Evolutionary conservation across 2,888 invertebrate species (phyloP).

Genomic region (Thera britannica): DNA sequence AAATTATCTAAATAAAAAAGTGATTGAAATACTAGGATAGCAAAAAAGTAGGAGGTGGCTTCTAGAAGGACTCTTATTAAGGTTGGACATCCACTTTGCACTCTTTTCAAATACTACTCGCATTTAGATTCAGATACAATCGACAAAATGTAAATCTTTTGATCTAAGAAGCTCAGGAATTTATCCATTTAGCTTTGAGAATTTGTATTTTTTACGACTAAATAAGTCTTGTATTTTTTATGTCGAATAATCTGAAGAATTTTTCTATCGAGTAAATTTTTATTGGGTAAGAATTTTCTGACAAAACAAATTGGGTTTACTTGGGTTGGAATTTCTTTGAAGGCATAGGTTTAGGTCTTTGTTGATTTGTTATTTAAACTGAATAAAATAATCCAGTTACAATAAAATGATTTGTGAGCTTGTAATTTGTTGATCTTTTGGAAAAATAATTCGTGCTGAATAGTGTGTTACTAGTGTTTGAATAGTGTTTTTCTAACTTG

Average conservation of each 20-base stretch:
- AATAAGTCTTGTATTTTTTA: not conserved
- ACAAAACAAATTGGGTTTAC: not conserved
- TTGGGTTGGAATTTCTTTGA: slow-evolving; percentile 2
- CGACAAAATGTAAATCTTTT: slow-evolving; percentile 7
- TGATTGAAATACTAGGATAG: no score
- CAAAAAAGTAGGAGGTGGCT: no score
- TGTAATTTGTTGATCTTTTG: no score
- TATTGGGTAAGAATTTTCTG: not conserved
- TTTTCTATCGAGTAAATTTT: slow-evolving; percentile 6
- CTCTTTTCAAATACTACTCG: not conserved
- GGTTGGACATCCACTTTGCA: not conserved
- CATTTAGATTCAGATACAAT: slow-evolving; percentile 2
- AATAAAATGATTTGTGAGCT: not conserved
- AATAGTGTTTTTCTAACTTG: no score
- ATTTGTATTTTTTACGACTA: not conserved
- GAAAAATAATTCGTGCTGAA: no score
- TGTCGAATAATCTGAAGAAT: slow-evolving; percentile 1
- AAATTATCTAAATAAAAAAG: no score
- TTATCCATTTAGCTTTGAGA: slow-evolving; percentile 6
- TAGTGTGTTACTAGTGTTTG: no score
- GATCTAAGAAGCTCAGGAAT: slow-evolving; percentile 5
- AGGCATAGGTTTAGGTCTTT: not conserved
- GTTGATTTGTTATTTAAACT: not conserved
- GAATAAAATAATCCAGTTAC: not conserved
- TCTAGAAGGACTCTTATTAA: not conserved